Evolutionary conservation across 2,113 vertebrate species (phyloP).

Genomic region (Diglossa brunneiventris): DNA sequence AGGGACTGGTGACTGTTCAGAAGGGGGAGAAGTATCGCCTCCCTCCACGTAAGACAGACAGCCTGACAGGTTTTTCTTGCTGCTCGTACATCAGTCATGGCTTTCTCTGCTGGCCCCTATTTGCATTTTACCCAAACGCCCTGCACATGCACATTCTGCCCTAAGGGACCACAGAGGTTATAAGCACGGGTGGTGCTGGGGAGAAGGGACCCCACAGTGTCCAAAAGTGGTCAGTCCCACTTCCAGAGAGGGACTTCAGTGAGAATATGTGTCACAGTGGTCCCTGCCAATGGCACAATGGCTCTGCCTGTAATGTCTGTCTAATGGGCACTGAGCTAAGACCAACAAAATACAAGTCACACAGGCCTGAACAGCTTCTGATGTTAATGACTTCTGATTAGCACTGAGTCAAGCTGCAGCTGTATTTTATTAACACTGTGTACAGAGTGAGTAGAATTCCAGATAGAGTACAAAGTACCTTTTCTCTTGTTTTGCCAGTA

Average conservation of each 20-base stretch:
- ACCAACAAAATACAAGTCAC: not conserved
- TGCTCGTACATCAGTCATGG: not conserved
- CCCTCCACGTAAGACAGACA: fast-evolving
- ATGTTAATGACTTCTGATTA: slow-evolving; percentile 26
- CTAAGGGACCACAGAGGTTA: fast-evolving
- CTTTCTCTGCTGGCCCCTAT: not conserved
- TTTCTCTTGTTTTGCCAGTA: not conserved
- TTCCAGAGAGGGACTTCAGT: not conserved
- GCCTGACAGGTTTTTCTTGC: not conserved
- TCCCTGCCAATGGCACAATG: not conserved
- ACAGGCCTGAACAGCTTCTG: slow-evolving; percentile 11
- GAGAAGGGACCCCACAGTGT: not conserved
- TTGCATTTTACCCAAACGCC: not conserved
- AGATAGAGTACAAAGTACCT: not conserved
- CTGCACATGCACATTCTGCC: not conserved
- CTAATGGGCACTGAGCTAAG: not conserved
- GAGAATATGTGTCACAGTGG: not conserved
- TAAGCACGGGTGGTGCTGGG: fast-evolving
- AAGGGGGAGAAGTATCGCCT: not conserved
- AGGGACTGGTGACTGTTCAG: not conserved
- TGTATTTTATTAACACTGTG: slow-evolving; percentile 31
- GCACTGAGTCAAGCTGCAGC: not conserved
- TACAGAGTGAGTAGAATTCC: slow-evolving; percentile 9
- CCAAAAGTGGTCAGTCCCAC: not conserved
- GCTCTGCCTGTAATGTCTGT: not conserved